Percentiles rank a stretch among this genome's conserved stretches.
phyloP scores from a whole-genome alignment of 2,113 vertebrate genomes.

The Heterotilapia buettikoferi region DNA sequence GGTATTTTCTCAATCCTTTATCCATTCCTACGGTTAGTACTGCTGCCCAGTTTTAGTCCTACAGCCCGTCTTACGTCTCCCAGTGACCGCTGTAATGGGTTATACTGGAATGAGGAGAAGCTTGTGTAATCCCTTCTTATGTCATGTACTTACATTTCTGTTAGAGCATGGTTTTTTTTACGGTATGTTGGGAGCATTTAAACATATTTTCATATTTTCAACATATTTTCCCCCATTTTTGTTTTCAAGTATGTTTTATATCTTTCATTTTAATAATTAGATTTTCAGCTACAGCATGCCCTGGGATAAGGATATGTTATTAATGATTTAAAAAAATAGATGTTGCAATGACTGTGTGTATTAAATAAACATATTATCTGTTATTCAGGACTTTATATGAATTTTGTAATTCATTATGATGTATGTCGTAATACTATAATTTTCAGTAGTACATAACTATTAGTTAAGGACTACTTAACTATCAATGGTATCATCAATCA shows the following conservation, averaged over 20 bases:
- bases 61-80: not conserved
- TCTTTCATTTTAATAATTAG: not conserved
- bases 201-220: no score
- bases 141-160: not conserved
- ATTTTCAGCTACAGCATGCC: not conserved
- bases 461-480: not conserved
- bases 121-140: not conserved
- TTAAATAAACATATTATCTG: not conserved
- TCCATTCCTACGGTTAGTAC: not conserved
- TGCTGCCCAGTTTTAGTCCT: not conserved
- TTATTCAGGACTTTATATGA: not conserved
- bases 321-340: not conserved
- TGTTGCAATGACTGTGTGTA: not conserved
- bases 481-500: not conserved
- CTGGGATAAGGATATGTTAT: not conserved
- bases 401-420: not conserved
- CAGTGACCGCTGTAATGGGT: not conserved
- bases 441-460: not conserved
- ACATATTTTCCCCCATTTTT: not conserved
- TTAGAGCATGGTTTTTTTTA: not conserved
- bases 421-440: not conserved
- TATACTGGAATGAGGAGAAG: not conserved
- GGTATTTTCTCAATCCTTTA: not conserved
- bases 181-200: not conserved
- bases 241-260: not conserved